phyloP scores from a whole-genome alignment of 2,888 invertebrate genomes.

The Scotopteryx bipunctaria region DNA sequence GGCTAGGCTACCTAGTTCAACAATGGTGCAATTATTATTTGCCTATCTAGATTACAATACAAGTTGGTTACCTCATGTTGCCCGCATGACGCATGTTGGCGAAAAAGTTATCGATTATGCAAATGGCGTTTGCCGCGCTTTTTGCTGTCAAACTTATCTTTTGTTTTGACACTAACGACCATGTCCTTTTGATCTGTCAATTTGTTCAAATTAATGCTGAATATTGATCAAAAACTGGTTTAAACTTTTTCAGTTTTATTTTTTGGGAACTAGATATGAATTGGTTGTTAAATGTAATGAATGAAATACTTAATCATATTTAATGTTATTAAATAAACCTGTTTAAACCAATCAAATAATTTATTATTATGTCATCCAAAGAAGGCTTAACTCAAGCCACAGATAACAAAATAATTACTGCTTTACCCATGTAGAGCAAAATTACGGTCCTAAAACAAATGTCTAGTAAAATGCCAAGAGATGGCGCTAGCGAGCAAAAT shows the following conservation, averaged over 20 bases:
- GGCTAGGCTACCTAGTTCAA: constrained; percentile 46
- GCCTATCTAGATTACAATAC: constrained; percentile 60
- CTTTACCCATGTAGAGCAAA: no score
- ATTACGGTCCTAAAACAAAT: no score
- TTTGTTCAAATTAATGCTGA: constrained; percentile 15
- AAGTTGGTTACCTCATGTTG: constrained; percentile 57
- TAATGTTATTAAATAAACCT: no score
- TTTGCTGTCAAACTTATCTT: constrained; percentile 31
- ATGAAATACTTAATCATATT: no score
- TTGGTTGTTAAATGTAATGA: no score
- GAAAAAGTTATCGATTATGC: constrained; percentile 39
- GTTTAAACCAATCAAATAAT: no score
- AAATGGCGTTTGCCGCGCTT: constrained; percentile 23
- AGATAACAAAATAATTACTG: no score
- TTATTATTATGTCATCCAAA: no score
- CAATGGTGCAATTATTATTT: constrained; percentile 62
- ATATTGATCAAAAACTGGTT: constrained; percentile 1
- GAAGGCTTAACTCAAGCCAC: no score
- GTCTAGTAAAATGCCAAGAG: constrained; percentile 7
- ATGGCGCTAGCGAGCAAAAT: constrained; percentile 5
- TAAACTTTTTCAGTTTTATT: no score
- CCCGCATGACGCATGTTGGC: constrained; percentile 35
- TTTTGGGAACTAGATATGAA: no score
- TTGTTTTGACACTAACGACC: constrained; percentile 40
- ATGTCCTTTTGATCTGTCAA: constrained; percentile 31